Base-by-base conservation (phyloP, 2,113 vertebrate genomes). In the Parotia lawesii region DNA sequence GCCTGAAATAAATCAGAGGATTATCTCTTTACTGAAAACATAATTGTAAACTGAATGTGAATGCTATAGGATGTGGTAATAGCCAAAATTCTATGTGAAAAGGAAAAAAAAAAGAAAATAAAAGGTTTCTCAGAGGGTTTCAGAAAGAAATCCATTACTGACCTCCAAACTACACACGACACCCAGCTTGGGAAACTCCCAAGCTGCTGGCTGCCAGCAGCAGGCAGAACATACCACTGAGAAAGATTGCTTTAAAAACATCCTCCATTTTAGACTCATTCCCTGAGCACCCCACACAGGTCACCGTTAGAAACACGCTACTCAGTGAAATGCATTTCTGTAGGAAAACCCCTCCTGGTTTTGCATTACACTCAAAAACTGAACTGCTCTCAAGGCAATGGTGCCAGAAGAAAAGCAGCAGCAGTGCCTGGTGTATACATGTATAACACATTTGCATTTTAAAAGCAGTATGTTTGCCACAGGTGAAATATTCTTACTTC, bases 361-460 rank as follows among this genome's bases (percentile, higher is more conserved):
- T 89, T 64, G 22, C 44, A 60, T 77, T 70, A 25, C 38, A 44
- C 45, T 93, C 57, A 70, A 71, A 94, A 95, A 5, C 15, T 25
- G 45, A 91, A 62, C 37, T 85, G 76, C 40, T 85, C 31, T 81
- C 42, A 51, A 87, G 64, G 60, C 57, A 87, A 57, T 18, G 42
- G 64, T 69, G 60, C 67, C 91, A 85, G 61, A 85, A 91, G 87
- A 89, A 95, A 93, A 94, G 60, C 64, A 91, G 64, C 64, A 67
- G 67, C 48, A 76, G 79, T 88, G 78, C 60, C 90, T 87, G 51
- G 44, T 74, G 57, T 83, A 66, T 44, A 47, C 74, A 58, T 74
- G 62, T 72, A 40, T 37, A 85, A 77, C 3, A 10, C 40, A 93
- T 95, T 85, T 91, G 67, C 89, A 95, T 93, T 95, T 93, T 91